Evolutionary conservation across 2,888 invertebrate species (phyloP).

Genomic region (Adineta ricciae): DNA sequence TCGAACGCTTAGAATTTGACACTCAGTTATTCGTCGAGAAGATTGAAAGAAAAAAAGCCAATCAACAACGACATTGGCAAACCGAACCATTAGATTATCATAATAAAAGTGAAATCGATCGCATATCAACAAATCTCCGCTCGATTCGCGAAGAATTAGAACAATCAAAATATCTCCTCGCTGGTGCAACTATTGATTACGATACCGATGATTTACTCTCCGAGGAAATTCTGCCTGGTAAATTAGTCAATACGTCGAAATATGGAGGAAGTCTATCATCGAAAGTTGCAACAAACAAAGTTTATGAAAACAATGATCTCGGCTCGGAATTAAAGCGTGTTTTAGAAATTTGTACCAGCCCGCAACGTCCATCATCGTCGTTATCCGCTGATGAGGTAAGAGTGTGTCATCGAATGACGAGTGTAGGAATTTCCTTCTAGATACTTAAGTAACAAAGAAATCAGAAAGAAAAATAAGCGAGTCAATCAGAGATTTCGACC

Average conservation of each 20-base stretch:
- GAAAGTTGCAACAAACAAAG: not conserved
- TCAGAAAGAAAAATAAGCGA: not conserved
- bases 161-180: constrained; percentile 7
- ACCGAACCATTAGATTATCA: constrained; percentile 19
- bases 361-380: constrained; percentile 2
- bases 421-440: not conserved
- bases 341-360: constrained; percentile 10
- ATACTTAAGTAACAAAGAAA: not conserved
- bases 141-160: constrained; percentile 18
- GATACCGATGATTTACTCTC: not conserved
- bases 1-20: constrained; percentile 15
- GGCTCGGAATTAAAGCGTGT: constrained; percentile 22
- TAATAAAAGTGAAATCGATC: constrained; percentile 19
- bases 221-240: not conserved
- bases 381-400: constrained; percentile 19
- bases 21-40: constrained; percentile 21
- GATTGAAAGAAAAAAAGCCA: constrained; percentile 3
- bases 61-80: constrained; percentile 1
- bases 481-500: not conserved
- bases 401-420: not conserved
- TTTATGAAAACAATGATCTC: not conserved
- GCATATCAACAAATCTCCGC: not conserved
- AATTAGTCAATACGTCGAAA: not conserved
- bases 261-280: not conserved
- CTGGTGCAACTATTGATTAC: not conserved